Conservation (phyloP, 23 tunicate genomes). For the Phallusia fumigata region DNA sequence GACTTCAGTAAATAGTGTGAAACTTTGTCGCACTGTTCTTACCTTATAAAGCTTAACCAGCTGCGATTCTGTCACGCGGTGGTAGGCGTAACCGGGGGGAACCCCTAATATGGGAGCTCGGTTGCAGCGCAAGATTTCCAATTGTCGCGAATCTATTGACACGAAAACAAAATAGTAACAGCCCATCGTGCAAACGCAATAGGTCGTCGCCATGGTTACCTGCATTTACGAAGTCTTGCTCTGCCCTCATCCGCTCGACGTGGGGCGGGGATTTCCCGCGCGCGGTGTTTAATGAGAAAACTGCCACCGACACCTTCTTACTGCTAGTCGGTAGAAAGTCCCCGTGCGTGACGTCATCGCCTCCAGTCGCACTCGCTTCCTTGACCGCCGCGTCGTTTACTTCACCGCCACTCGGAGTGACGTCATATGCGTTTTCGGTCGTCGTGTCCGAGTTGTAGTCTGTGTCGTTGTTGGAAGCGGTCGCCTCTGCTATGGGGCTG, state of each 20-base stretch:
- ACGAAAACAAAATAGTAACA: too few species aligned
- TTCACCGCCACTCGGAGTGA: background rate
- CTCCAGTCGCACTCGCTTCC: background rate
- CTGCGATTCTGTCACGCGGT: background rate
- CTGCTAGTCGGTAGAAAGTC: background rate
- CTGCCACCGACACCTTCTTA: background rate
- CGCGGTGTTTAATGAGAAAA: background rate
- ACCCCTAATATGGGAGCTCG: background rate
- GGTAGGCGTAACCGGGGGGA: background rate
- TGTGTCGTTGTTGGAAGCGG: background rate
- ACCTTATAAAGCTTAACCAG: background rate
- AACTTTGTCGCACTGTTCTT: background rate
- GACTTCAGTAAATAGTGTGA: background rate
- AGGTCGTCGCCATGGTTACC: background rate
- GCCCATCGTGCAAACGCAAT: too few species aligned
- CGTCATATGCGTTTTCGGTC: background rate
- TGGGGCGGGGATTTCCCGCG: background rate
- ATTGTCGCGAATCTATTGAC: background rate
- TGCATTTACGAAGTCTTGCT: background rate
- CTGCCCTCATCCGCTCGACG: background rate
- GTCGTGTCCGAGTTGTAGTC: constrained; percentile 5
- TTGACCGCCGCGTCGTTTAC: background rate
- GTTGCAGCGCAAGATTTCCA: background rate
- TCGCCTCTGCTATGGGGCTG: background rate
- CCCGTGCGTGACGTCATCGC: background rate